Percentiles rank a stretch among this genome's conserved stretches.
Evolutionary conservation across 2,888 invertebrate genomes (phyloP).

Genomic region (Eurytoma californica): DNA sequence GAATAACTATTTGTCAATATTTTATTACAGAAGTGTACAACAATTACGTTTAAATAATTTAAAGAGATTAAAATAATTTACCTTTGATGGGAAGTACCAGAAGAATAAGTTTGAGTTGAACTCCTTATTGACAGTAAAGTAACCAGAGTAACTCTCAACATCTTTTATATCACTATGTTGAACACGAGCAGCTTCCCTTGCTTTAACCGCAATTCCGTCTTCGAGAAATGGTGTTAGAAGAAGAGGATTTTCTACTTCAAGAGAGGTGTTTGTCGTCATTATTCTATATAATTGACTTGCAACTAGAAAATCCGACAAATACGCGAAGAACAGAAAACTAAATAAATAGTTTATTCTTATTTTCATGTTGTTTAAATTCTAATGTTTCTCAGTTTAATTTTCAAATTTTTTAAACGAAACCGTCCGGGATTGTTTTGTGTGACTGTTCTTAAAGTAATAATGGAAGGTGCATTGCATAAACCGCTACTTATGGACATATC

Average conservation of each 20-base stretch:
- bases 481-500: too few relatives aligned
- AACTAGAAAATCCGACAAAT: not conserved
- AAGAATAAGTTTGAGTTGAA: constrained; percentile 91
- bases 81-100: constrained; percentile 91
- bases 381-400: too few relatives aligned
- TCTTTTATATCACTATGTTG: constrained; percentile 79
- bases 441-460: too few relatives aligned
- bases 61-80: constrained; percentile 42
- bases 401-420: too few relatives aligned
- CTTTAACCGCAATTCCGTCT: constrained; percentile 82
- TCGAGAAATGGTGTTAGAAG: constrained; percentile 86
- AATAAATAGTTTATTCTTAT: not conserved
- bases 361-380: not conserved
- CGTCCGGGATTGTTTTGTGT: too few relatives aligned
- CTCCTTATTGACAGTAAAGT: constrained; percentile 87
- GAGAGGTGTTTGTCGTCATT: not conserved
- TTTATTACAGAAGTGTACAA: not conserved
- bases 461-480: too few relatives aligned
- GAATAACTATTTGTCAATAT: not conserved
- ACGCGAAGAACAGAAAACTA: not conserved
- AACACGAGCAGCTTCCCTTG: constrained; percentile 78
- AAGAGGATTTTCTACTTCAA: constrained; percentile 77
- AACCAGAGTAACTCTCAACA: constrained; percentile 85
- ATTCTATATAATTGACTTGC: not conserved
- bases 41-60: not conserved